Percentiles rank a stretch among this genome's conserved stretches.
Conservation (phyloP, 2,113 vertebrate genomes). For the Condylura cristata region DNA sequence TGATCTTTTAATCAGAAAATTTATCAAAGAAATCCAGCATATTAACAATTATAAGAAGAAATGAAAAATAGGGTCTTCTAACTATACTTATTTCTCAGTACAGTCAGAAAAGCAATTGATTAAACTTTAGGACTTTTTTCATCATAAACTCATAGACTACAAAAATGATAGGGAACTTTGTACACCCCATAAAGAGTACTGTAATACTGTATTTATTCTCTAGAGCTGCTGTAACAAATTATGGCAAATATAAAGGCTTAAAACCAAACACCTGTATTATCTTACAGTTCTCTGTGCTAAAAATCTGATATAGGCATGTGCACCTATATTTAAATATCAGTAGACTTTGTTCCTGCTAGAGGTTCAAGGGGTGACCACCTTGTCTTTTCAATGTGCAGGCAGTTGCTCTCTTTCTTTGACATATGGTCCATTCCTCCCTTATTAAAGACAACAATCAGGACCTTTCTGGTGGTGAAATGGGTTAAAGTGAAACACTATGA, state of each 20-base stretch:
- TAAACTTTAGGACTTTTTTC: neutral
- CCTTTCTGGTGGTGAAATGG: no score
- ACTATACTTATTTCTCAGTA: neutral
- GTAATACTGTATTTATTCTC: neutral
- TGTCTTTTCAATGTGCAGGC: neutral
- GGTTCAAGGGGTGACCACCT: neutral
- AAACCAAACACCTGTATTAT: neutral
- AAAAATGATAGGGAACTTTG: neutral
- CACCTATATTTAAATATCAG: neutral
- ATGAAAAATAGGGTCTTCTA: neutral
- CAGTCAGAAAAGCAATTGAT: neutral
- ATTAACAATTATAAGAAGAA: neutral
- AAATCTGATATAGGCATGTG: neutral
- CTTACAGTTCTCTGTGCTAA: neutral
- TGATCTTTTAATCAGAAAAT: neutral
- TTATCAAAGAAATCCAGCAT: neutral
- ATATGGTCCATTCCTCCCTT: neutral
- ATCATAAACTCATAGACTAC: neutral
- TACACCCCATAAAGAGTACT: neutral
- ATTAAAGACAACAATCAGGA: neutral
- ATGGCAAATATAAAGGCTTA: neutral
- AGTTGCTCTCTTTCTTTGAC: neutral
- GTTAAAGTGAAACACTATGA: no score
- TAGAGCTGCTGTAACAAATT: neutral
- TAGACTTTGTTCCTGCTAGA: neutral